phyloP scores from a whole-genome alignment of 2,797 vertebrate species.

The Pygocentrus nattereri region DNA sequence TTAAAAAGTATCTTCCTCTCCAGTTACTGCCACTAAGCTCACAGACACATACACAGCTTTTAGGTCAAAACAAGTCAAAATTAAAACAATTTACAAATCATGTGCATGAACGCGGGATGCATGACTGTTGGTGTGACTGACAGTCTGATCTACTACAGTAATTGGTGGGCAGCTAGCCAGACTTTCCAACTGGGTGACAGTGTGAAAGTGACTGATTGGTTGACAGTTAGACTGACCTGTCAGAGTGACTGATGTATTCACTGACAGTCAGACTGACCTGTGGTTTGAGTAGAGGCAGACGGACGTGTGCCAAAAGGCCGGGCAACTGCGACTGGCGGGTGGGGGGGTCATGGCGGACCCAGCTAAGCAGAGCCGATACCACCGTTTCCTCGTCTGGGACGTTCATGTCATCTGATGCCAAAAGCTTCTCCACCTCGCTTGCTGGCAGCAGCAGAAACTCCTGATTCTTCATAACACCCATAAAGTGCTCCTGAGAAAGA shows the following conservation, averaged over 20 bases:
- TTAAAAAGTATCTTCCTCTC: constrained; percentile 40
- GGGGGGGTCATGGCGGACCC: constrained; percentile 88
- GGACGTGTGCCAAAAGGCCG: constrained; percentile 87
- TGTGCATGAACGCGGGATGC: background rate
- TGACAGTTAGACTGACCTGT: background rate
- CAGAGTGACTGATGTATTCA: background rate
- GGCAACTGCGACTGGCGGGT: constrained; percentile 87
- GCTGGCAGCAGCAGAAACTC: constrained; percentile 93
- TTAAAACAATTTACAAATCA: background rate
- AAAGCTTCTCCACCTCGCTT: constrained; percentile 91
- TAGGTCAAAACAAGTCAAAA: too few species aligned
- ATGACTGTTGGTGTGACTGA: background rate
- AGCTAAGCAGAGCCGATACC: constrained; percentile 90
- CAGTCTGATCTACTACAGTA: background rate
- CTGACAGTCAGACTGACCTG: constrained; percentile 82
- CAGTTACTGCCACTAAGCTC: constrained; percentile 39
- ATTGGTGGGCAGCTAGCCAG: background rate
- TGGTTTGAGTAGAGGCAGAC: constrained; percentile 92
- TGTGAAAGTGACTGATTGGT: background rate
- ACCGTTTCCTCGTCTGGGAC: constrained; percentile 97
- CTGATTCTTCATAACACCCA: constrained; percentile 95
- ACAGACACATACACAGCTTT: constrained; percentile 16
- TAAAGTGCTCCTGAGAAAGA: constrained; percentile 89
- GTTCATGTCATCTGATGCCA: constrained; percentile 97
- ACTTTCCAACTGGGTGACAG: background rate